phyloP scores from a whole-genome alignment of 2,888 invertebrate genomes.

The Meta bourneti region DNA sequence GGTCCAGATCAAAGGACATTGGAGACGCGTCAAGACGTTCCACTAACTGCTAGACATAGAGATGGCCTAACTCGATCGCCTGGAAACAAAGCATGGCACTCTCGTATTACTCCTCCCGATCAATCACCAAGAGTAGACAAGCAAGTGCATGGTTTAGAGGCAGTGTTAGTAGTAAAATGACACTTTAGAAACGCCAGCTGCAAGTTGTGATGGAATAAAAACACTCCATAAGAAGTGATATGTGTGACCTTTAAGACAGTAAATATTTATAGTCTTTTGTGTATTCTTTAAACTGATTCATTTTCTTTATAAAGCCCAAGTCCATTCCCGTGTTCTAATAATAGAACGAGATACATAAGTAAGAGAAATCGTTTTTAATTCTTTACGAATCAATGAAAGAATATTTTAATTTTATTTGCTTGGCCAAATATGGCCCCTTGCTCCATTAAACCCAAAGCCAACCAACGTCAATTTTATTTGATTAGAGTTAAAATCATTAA shows the following conservation, averaged over 20 bases:
- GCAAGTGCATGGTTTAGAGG: background rate
- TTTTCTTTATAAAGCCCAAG: too few species aligned
- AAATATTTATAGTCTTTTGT: too few species aligned
- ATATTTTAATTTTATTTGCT: too few species aligned
- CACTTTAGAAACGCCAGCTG: background rate
- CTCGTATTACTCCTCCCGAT: constrained; percentile 17
- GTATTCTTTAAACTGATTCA: too few species aligned
- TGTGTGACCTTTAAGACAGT: background rate
- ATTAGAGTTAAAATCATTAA: too few species aligned
- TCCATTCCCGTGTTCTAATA: too few species aligned
- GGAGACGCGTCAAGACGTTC: background rate
- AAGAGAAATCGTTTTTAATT: too few species aligned
- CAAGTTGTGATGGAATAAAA: background rate
- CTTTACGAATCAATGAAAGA: too few species aligned
- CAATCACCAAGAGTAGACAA: constrained; percentile 22
- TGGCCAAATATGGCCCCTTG: too few species aligned
- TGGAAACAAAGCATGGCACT: background rate
- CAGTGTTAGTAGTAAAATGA: background rate
- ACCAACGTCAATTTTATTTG: too few species aligned
- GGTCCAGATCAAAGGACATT: constrained; percentile 2
- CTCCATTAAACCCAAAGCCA: too few species aligned
- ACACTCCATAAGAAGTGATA: background rate
- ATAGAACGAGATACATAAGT: too few species aligned
- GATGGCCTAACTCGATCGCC: background rate
- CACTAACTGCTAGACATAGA: background rate